Evolutionary conservation across 2,797 vertebrate species (phyloP), one percentile per base, ranked within the genome.

Genomic region (Platalea minor): DNA sequence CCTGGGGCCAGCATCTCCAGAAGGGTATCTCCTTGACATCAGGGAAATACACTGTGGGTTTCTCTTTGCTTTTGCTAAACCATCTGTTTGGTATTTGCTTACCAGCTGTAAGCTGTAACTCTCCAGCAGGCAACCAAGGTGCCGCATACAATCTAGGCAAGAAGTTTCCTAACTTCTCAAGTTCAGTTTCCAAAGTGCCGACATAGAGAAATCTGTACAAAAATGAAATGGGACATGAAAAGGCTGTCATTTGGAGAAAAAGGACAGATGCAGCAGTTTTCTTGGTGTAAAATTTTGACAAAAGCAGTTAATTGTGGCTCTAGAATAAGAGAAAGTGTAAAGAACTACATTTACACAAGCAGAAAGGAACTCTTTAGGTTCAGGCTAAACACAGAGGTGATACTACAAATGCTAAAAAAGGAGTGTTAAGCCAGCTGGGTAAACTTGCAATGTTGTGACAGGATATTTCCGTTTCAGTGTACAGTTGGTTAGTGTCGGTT

Each of bases 51-150:
- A 11, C 20, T 26, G 9, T 59, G 57, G 26, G 5, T 84, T 95
- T 88, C 54, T 79, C n/a, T 85, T 91, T 90, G 45, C 54, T 86
- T 63, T 85, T 86, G 24, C 57, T 88, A 51, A 79, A n/a, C 73
- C 85, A 17, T 86, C 68, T 86, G 45, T 88, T 86, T 69, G 43
- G 53, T 75, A 59, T 91, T 90, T 93, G 37, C 46, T 93, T 43
- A 68, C 18, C 57, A 91, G 33, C 56, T 82, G 33, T 29, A 20
- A 80, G 74, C 77, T 78, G 51, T 83, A 75, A 65, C 45, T 88
- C 57, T 43, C 41, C 25, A 0, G 11, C 48, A 85, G 85, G 72
- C 72, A 80, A 33, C 84, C n/a, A 69, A 92, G 74, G 77, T 87
- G 77, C 67, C 2, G 2, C 46, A 8, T 31, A 23, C 54, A 37